Conservation (phyloP, 2,888 invertebrate species). For the Eristalinus sepulchralis region DNA sequence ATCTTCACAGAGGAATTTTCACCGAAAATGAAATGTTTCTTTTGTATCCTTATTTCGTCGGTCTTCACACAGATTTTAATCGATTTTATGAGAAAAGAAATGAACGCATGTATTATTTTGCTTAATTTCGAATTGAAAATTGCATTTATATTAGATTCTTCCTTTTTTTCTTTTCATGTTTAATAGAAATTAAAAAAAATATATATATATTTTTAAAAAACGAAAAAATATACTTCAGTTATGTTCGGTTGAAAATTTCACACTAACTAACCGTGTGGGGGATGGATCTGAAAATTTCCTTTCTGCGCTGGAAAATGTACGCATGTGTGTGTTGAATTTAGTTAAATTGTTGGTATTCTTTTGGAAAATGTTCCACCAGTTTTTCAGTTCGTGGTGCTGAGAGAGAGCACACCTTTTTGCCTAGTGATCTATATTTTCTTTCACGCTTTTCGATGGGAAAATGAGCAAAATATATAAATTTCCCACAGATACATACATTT, state of each 20-base stretch:
- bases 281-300: conserved; percentile 54
- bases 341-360: conserved; percentile 38
- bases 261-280: conserved; percentile 50
- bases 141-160: conserved; percentile 5
- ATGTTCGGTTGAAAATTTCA: conserved; percentile 30
- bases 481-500: conserved; percentile 63
- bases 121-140: not conserved
- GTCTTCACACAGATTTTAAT: not conserved
- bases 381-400: conserved; percentile 44
- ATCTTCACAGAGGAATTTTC: not conserved
- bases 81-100: not conserved
- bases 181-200: conserved; percentile 11
- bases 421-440: conserved; percentile 64
- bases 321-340: conserved; percentile 18
- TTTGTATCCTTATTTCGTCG: not conserved
- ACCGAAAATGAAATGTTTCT: not conserved
- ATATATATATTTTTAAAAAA: conserved; percentile 7
- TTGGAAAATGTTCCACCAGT: conserved; percentile 59
- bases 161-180: conserved; percentile 11
- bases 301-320: conserved; percentile 37
- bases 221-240: conserved; percentile 39
- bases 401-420: conserved; percentile 68
- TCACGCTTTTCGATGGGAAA: conserved; percentile 38
- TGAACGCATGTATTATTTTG: not conserved
- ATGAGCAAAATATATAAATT: conserved; percentile 27